Evolutionary conservation across 2,113 vertebrate genomes (phyloP), one percentile per base, ranked within the genome.

Genomic region (Raja brachyura): DNA sequence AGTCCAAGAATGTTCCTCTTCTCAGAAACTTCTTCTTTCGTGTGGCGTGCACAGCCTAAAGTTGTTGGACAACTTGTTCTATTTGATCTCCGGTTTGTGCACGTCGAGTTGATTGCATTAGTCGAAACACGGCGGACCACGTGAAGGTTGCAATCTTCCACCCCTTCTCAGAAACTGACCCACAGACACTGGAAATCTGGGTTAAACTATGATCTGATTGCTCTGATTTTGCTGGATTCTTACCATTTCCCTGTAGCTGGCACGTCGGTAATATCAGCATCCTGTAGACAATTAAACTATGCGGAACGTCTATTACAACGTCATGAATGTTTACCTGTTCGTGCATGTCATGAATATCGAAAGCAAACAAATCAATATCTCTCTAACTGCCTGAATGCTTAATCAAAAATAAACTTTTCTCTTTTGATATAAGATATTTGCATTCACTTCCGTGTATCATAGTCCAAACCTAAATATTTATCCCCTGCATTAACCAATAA

Each of bases 1-100:
- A 48, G 39, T 48, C 39, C 39, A 48, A 48, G 39, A 48, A 48
- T 48, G 39, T 48, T 83, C 11, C 11, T 48, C 25, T 56, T 9
- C 48, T 56, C 48, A 83, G 79, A 83, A 83, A 56, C 48, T 83
- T n/a, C n/a, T n/a, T n/a, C n/a, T n/a, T n/a, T n/a, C n/a, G n/a
- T n/a, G n/a, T n/a, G n/a, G n/a, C n/a, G n/a, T n/a, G n/a, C n/a
- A n/a, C n/a, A n/a, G n/a, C n/a, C n/a, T n/a, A n/a, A n/a, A n/a
- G n/a, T n/a, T n/a, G n/a, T n/a, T n/a, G n/a, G n/a, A n/a, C n/a
- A n/a, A n/a, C n/a, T n/a, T n/a, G n/a, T n/a, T n/a, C n/a, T n/a
- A n/a, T n/a, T n/a, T n/a, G n/a, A n/a, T n/a, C n/a, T n/a, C n/a
- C n/a, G n/a, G n/a, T n/a, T n/a, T n/a, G n/a, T n/a, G n/a, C n/a